phyloP scores from a whole-genome alignment of 2,113 vertebrate genomes.

The Osmerus mordax region DNA sequence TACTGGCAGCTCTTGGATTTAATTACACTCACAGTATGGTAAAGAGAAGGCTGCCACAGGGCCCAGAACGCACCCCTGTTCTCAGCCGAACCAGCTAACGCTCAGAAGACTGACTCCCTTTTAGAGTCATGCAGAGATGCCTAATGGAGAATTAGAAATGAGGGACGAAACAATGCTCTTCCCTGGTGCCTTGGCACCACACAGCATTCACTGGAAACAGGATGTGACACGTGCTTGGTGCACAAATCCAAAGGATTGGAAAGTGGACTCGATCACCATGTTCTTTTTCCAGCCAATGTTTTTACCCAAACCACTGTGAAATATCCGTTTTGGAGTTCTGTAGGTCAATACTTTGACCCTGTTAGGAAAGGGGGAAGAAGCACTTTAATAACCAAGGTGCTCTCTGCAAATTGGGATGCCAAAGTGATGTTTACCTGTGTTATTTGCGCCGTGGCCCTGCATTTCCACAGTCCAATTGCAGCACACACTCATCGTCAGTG shows the following conservation, averaged over 20 bases:
- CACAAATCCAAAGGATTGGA: too few species aligned
- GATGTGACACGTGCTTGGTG: too few species aligned
- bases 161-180: conserved; percentile 22
- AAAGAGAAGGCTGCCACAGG: conserved; percentile 65
- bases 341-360: too few species aligned
- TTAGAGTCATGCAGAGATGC: conserved; percentile 36
- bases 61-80: conserved; percentile 54
- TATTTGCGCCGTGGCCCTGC: conserved; percentile 38
- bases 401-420: conserved; percentile 15
- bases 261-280: too few species aligned
- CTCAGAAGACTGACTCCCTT: conserved; percentile 37
- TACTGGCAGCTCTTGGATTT: conserved; percentile 73
- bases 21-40: conserved; percentile 80
- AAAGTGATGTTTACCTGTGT: conserved; percentile 34
- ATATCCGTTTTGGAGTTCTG: too few species aligned
- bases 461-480: conserved; percentile 38
- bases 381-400: conserved; percentile 8
- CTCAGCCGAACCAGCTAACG: conserved; percentile 37
- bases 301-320: too few species aligned
- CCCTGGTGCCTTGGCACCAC: neutral
- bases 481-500: conserved; percentile 46
- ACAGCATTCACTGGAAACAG: neutral
- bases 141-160: conserved; percentile 36
- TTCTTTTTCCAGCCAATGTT: too few species aligned
- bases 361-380: neutral